phyloP scores from a whole-genome alignment of 1,140 invertebrate genomes.

The Dinoponera quadriceps region DNA sequence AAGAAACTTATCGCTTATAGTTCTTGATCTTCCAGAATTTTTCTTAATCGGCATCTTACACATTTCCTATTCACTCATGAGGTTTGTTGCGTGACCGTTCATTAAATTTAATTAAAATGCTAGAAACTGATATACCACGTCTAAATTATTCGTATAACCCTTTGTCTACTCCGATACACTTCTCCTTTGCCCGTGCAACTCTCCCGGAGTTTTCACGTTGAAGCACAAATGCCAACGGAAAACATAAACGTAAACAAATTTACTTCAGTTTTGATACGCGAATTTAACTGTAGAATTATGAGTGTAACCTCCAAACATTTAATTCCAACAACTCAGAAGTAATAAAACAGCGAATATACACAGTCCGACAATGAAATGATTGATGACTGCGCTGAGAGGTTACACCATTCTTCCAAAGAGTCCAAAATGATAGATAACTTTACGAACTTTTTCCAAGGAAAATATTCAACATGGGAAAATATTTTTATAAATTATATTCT shows the following conservation, averaged over 20 bases:
- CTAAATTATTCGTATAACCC: constrained; percentile 39
- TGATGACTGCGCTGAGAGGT: too few species aligned
- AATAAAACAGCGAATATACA: too few species aligned
- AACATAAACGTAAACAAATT: neutral
- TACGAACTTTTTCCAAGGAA: too few species aligned
- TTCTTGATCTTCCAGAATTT: constrained; percentile 26
- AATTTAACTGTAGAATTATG: too few species aligned
- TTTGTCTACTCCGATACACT: constrained; percentile 30
- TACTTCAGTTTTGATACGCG: too few species aligned
- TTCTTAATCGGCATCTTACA: constrained; percentile 64
- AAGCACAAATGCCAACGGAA: neutral
- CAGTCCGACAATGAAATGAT: too few species aligned
- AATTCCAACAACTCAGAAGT: too few species aligned
- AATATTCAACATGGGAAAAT: too few species aligned
- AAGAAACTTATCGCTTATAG: constrained; percentile 9
- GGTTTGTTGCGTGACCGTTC: constrained; percentile 61
- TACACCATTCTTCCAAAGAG: too few species aligned
- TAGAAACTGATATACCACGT: constrained; percentile 63
- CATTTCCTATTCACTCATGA: constrained; percentile 69
- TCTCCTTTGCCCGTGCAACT: constrained; percentile 17
- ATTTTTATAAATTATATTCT: too few species aligned
- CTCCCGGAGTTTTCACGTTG: neutral
- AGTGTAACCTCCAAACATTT: too few species aligned
- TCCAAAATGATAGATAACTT: too few species aligned
- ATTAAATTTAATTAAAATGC: constrained; percentile 75